Conservation (phyloP, 2,797 vertebrate species). For the Pangasius krempfi region DNA sequence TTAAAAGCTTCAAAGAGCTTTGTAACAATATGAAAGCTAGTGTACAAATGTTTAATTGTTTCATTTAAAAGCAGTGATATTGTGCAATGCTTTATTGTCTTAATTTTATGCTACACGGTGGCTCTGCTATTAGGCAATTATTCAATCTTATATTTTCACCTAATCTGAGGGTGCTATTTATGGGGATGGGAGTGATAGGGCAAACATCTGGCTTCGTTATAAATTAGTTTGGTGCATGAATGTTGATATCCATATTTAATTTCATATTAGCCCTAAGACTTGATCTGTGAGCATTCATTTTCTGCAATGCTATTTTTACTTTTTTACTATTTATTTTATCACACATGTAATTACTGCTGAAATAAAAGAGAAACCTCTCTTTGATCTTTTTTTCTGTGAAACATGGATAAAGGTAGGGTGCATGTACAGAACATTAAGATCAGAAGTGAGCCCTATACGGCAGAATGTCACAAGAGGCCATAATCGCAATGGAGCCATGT, state of each 20-base stretch:
- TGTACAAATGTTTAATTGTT: constrained; percentile 25
- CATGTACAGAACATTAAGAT: background rate
- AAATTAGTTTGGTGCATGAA: constrained; percentile 42
- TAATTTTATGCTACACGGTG: background rate
- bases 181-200: background rate
- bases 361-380: background rate
- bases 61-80: background rate
- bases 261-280: constrained; percentile 32
- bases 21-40: background rate
- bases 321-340: background rate
- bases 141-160: background rate
- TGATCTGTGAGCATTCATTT: constrained; percentile 23
- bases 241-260: constrained; percentile 47
- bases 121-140: constrained; percentile 3
- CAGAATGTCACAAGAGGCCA: background rate
- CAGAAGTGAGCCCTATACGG: background rate
- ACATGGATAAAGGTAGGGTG: background rate
- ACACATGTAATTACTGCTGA: background rate
- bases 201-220: constrained; percentile 39
- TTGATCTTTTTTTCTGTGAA: background rate
- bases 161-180: background rate
- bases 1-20: constrained; percentile 45
- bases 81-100: background rate
- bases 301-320: background rate
- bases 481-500: background rate